Evolutionary conservation across 2,888 invertebrate genomes (phyloP), one percentile per base, ranked within the genome.

Genomic region (Tetheella fluctuosa): DNA sequence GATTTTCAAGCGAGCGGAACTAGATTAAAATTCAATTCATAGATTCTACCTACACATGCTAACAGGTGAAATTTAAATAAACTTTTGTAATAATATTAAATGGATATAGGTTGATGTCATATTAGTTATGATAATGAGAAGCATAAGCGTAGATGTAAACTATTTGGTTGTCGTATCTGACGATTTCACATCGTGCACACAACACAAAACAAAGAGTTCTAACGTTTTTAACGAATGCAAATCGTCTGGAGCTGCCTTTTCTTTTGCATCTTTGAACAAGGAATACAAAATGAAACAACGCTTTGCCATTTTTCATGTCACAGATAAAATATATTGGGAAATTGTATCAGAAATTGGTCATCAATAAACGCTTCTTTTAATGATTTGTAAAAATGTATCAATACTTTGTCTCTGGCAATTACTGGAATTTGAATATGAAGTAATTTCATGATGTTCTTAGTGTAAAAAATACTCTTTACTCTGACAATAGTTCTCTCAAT

Each of bases 191-290:
- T 81, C 78, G 84, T 82, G 85, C 85, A 87, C 86, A 90, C 85
- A 34, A 34, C 30, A 34, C 30, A 88, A 89, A 77, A 83, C 85
- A 89, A 90, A 90, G 90, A 86, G 90, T 90, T 79, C 87, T 83
- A 84, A 86, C 90, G 87, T 90, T 92, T 90, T 91, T 91, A 92
- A 92, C 90, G 90, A 91, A 93, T 90, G 91, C 90, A 93, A 91
- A 92, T 91, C 89, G 90, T 90, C 87, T 86, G 86, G 77, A 79
- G 82, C 77, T 81, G 83, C 91, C 90, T 88, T 90, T 89, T 85
- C 87, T 87, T 86, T 80, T 86, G 85, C 82, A 84, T 85, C 85
- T 88, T 85, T 86, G 85, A 85, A 80, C 83, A 80, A 78, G 77
- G 88, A 89, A 88, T 86, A 85, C 85, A 70, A 82, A 89, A 89